Conservation (phyloP, 2,797 vertebrate genomes). For the Gymnopithys bicolor region DNA sequence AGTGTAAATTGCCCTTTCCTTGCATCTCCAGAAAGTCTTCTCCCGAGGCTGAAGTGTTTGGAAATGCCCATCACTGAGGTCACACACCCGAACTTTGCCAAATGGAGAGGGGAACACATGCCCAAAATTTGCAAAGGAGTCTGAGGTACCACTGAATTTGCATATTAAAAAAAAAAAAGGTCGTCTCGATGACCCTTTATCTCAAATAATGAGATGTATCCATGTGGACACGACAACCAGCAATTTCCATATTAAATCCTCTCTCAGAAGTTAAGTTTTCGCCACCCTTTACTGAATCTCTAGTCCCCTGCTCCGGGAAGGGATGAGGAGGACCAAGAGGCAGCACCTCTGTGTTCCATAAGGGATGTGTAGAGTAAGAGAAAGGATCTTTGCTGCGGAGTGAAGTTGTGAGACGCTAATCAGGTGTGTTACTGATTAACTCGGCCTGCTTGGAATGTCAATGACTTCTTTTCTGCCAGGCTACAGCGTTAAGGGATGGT, state of each 20-base stretch:
- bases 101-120: background rate
- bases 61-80: background rate
- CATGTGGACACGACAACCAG: background rate
- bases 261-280: background rate
- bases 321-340: background rate
- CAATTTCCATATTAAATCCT: background rate
- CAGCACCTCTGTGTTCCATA: background rate
- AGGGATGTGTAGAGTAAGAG: background rate
- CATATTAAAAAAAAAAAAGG: background rate
- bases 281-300: fast-evolving
- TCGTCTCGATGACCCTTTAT: background rate
- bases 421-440: conserved; percentile 73
- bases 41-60: background rate
- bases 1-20: background rate
- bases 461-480: conserved; percentile 35
- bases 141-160: background rate
- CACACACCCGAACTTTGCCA: background rate
- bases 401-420: conserved; percentile 7
- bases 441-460: conserved; percentile 47
- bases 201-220: conserved; percentile 8
- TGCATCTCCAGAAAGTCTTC: background rate
- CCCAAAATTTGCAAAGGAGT: background rate
- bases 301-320: fast-evolving
- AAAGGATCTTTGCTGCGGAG: background rate
- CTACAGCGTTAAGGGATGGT: background rate